Percentiles rank a stretch among this genome's conserved stretches.
Conservation (phyloP, 2,888 invertebrate genomes). For the Eupithecia pulchellata region DNA sequence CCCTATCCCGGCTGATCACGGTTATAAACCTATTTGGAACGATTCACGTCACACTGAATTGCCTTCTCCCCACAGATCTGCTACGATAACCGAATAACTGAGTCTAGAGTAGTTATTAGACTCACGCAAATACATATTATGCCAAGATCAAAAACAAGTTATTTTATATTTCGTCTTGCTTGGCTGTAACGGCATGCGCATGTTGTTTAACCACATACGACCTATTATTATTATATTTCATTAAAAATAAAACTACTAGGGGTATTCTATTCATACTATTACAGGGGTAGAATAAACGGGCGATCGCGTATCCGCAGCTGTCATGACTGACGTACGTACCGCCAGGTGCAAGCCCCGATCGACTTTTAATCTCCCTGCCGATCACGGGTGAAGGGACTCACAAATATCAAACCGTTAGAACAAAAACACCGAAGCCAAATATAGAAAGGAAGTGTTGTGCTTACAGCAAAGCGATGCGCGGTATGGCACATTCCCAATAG, state of each 20-base stretch:
- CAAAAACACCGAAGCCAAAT: constrained; percentile 34
- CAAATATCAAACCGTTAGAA: constrained; percentile 42
- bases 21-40: constrained; percentile 60
- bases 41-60: constrained; percentile 51
- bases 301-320: constrained; percentile 63
- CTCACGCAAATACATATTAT: not conserved
- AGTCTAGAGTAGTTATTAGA: not conserved
- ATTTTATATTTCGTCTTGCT: not conserved
- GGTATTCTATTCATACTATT: constrained; percentile 34
- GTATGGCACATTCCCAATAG: constrained; percentile 44
- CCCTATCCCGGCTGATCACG: constrained; percentile 43
- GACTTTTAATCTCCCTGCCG: constrained; percentile 38
- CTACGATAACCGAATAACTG: not conserved
- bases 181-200: not conserved
- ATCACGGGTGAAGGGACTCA: constrained; percentile 34
- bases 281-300: constrained; percentile 45
- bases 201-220: not conserved
- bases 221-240: not conserved
- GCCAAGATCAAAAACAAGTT: not conserved
- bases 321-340: constrained; percentile 49
- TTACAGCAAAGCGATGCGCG: constrained; percentile 26
- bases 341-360: constrained; percentile 58
- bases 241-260: constrained; percentile 37
- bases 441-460: constrained; percentile 34
- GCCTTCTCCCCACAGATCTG: constrained; percentile 8